phyloP scores from a whole-genome alignment of 1,140 invertebrate species.

The Eumaeus atala region DNA sequence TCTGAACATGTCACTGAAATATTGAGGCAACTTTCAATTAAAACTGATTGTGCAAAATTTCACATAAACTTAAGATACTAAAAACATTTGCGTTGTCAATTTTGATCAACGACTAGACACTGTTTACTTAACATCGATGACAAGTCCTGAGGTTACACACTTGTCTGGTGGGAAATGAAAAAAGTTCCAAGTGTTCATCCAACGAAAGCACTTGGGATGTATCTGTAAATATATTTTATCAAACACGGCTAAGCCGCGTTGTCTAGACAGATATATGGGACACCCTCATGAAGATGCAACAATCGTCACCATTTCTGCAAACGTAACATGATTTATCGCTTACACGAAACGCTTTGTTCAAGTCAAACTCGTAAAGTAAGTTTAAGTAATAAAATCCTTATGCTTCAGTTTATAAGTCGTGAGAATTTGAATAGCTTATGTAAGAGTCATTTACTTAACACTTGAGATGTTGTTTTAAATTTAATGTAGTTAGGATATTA shows the following conservation, averaged over 20 bases:
- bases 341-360: neutral
- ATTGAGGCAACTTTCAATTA: neutral
- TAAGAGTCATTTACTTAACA: no score
- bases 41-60: no score
- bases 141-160: slow-evolving; percentile 24
- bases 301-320: neutral
- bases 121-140: slow-evolving; percentile 37
- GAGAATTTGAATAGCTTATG: no score
- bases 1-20: neutral
- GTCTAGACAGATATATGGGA: slow-evolving; percentile 2
- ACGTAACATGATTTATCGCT: neutral
- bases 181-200: slow-evolving; percentile 18
- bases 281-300: neutral
- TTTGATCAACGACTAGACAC: slow-evolving; percentile 25
- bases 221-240: neutral
- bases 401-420: no score
- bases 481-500: no score
- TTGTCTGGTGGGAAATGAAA: slow-evolving; percentile 17
- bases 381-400: no score
- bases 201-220: neutral
- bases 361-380: neutral
- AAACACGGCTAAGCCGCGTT: slow-evolving; percentile 1
- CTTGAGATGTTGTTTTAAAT: no score
- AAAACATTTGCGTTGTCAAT: slow-evolving; percentile 19
- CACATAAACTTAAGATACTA: slow-evolving; percentile 6